Evolutionary conservation across 2,113 vertebrate genomes (phyloP).

Genomic region (Phocoena sinus): DNA sequence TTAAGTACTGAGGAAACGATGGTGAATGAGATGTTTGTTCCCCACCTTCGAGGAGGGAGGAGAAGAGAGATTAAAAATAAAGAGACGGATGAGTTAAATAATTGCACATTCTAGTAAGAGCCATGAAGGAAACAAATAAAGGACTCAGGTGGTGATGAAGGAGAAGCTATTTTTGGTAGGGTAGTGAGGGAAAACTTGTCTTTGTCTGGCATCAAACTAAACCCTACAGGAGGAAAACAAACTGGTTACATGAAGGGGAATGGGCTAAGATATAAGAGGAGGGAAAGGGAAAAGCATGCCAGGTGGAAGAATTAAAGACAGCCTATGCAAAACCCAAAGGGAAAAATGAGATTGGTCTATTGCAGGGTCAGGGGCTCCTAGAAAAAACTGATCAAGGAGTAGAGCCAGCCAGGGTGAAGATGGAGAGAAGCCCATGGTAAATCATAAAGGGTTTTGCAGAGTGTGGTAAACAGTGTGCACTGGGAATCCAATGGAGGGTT

Average conservation of each 20-base stretch:
- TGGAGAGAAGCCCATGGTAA: neutral
- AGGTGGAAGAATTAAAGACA: neutral
- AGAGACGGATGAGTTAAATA: neutral
- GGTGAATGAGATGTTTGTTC: neutral
- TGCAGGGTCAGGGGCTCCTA: neutral
- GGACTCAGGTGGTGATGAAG: neutral
- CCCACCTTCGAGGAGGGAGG: neutral
- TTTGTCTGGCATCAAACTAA: neutral
- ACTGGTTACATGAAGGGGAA: accelerated
- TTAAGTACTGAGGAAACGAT: neutral
- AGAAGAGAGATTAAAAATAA: neutral
- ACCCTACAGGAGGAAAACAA: neutral
- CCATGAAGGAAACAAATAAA: neutral
- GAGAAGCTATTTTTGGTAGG: neutral
- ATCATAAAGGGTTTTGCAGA: neutral
- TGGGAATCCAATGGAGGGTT: neutral
- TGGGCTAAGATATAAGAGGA: neutral
- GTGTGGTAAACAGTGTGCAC: neutral
- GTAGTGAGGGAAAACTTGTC: neutral
- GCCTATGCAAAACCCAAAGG: accelerated
- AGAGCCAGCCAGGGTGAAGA: neutral
- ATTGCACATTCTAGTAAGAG: neutral
- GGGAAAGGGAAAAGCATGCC: neutral
- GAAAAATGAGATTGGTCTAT: neutral
- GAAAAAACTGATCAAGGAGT: neutral